These are phyloP conservation scores for Drosophila asahinai DNA, from an alignment of 1,140 invertebrate species.

Conservation along the genomic window DNA sequence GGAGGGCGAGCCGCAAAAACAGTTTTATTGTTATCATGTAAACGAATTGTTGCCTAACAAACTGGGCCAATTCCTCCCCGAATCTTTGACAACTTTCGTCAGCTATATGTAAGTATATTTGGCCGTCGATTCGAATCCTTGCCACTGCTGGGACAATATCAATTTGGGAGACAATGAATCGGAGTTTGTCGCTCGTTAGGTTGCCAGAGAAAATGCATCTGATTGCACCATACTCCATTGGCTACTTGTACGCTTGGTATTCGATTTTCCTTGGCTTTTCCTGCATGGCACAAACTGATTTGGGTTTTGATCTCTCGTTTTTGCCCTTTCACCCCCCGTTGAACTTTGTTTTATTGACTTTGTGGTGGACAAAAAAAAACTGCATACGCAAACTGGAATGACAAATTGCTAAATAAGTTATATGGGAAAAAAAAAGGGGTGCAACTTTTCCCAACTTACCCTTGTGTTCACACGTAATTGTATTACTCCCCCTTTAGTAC, in stretches of 20 bases:
- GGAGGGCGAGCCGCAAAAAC: slow-evolving; percentile 15
- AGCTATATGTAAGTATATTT: not conserved
- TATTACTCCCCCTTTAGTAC: slow-evolving; percentile 21
- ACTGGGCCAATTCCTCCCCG: slow-evolving; percentile 22
- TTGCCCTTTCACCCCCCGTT: slow-evolving; percentile 30
- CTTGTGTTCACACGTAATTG: slow-evolving; percentile 36
- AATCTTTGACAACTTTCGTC: slow-evolving; percentile 25
- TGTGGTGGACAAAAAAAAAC: slow-evolving; percentile 65
- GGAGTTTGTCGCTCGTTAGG: slow-evolving; percentile 58
- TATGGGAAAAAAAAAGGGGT: slow-evolving; percentile 12
- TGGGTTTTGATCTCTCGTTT: slow-evolving; percentile 38
- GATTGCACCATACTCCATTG: slow-evolving; percentile 73
- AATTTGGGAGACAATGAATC: slow-evolving; percentile 75
- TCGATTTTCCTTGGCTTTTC: slow-evolving; percentile 20
- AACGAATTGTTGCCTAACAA: slow-evolving; percentile 59
- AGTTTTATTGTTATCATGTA: slow-evolving; percentile 65
- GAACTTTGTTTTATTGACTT: slow-evolving; percentile 70
- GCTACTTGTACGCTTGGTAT: slow-evolving; percentile 57
- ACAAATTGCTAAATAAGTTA: slow-evolving; percentile 70
- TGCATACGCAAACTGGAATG: slow-evolving; percentile 52
- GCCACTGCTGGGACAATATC: slow-evolving; percentile 54
- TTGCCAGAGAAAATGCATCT: slow-evolving; percentile 65
- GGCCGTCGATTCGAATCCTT: slow-evolving; percentile 11
- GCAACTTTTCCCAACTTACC: slow-evolving; percentile 18
- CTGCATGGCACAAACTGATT: slow-evolving; percentile 57